Evolutionary conservation across 2,888 invertebrate genomes (phyloP).

Genomic region (Deroplatys truncata): DNA sequence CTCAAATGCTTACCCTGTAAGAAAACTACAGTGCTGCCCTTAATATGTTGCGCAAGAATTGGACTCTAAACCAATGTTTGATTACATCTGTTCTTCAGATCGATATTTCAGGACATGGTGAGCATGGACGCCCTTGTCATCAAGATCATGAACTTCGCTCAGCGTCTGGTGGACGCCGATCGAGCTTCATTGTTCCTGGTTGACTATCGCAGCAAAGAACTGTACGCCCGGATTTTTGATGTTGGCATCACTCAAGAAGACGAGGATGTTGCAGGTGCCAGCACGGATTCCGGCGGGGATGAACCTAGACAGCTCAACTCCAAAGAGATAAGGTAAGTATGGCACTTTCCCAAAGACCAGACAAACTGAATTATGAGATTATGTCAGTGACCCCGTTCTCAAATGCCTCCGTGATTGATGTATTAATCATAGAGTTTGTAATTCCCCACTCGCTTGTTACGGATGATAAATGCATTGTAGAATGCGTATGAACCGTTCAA

Average conservation of each 20-base stretch:
- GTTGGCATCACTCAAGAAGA: slow-evolving; percentile 47
- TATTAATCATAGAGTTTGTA: too few relatives aligned
- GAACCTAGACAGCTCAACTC: slow-evolving; percentile 12
- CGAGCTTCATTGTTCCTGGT: slow-evolving; percentile 78
- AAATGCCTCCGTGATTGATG: too few relatives aligned
- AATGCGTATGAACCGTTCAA: too few relatives aligned
- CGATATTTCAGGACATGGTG: slow-evolving; percentile 84
- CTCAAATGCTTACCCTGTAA: not conserved
- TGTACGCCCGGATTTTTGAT: slow-evolving; percentile 81
- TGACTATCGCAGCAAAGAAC: slow-evolving; percentile 65
- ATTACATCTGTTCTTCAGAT: slow-evolving; percentile 48
- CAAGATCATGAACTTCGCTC: slow-evolving; percentile 80
- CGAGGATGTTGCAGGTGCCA: slow-evolving; percentile 35
- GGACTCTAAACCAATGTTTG: too few relatives aligned
- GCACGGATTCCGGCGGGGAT: slow-evolving; percentile 38
- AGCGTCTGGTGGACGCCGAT: slow-evolving; percentile 76
- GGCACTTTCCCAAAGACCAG: too few relatives aligned
- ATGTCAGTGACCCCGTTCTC: too few relatives aligned
- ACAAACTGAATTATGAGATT: too few relatives aligned
- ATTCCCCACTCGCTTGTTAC: too few relatives aligned
- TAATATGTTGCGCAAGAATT: too few relatives aligned
- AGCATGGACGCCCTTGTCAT: slow-evolving; percentile 77
- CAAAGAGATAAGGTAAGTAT: slow-evolving; percentile 28
- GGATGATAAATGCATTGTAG: too few relatives aligned
- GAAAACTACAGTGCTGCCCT: not conserved